phyloP scores from a whole-genome alignment of 2,113 vertebrate species.

The Gulo gulo region DNA sequence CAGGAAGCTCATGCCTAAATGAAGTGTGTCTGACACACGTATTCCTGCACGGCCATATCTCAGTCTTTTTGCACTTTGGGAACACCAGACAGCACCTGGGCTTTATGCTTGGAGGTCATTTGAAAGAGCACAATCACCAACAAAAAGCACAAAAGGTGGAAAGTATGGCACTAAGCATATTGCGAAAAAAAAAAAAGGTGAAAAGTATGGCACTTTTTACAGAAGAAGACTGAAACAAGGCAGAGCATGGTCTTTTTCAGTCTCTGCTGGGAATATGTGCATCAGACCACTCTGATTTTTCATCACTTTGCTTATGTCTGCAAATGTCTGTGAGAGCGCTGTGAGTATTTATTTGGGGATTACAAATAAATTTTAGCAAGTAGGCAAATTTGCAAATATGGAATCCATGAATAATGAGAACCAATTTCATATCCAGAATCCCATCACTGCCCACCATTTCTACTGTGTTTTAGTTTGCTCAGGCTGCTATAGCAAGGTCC shows the following conservation, averaged over 20 bases:
- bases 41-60: neutral
- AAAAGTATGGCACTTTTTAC: neutral
- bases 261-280: neutral
- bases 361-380: neutral
- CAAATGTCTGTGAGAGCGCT: neutral
- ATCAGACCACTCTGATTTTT: neutral
- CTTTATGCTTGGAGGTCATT: neutral
- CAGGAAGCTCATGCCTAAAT: neutral
- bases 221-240: neutral
- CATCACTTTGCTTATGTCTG: neutral
- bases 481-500: neutral
- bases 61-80: neutral
- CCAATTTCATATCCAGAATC: neutral
- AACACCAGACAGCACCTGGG: neutral
- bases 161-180: neutral
- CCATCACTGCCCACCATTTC: neutral
- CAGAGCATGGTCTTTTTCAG: neutral
- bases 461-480: neutral
- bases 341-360: neutral
- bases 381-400: neutral
- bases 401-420: neutral
- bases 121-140: neutral
- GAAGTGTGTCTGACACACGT: neutral
- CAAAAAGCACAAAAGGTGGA: neutral
- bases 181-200: neutral